Evolutionary conservation across 2,797 vertebrate species (phyloP).

Genomic region (Meda fulgida): DNA sequence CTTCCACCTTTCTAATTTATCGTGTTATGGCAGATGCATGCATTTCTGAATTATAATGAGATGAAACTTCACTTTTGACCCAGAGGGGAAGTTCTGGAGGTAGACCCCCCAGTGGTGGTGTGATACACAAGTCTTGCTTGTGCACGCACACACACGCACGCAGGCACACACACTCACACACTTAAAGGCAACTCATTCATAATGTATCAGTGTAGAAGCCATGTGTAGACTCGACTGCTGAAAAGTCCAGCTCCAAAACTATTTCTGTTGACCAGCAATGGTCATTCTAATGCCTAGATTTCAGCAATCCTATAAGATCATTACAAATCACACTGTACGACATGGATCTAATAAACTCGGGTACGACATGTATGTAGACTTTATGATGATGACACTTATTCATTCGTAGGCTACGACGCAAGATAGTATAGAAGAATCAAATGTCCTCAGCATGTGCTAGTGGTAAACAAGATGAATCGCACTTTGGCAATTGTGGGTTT

Average conservation of each 20-base stretch:
- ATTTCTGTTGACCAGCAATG: neutral
- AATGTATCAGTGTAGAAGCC: neutral
- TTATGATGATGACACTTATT: no score
- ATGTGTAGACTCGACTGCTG: neutral
- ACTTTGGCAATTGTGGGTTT: no score
- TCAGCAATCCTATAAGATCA: no score
- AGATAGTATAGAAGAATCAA: no score
- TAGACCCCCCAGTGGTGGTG: neutral
- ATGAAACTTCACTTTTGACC: neutral
- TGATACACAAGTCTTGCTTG: slow-evolving; percentile 3
- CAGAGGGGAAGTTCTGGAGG: neutral
- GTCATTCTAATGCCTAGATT: neutral
- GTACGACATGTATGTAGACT: no score
- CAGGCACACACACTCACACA: neutral
- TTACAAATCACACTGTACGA: no score
- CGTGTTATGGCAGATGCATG: slow-evolving; percentile 23
- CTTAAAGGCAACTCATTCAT: slow-evolving; percentile 1
- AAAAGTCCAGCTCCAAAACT: neutral
- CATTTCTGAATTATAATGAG: slow-evolving; percentile 19
- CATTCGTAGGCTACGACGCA: no score
- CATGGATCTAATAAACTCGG: no score
- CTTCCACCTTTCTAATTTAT: slow-evolving; percentile 24
- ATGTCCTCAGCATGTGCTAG: no score
- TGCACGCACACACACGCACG: neutral
- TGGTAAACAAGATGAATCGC: no score